Evolutionary conservation across 2,888 invertebrate genomes (phyloP), one percentile per base, ranked within the genome.

Genomic region (Sphecodes monilicornis): DNA sequence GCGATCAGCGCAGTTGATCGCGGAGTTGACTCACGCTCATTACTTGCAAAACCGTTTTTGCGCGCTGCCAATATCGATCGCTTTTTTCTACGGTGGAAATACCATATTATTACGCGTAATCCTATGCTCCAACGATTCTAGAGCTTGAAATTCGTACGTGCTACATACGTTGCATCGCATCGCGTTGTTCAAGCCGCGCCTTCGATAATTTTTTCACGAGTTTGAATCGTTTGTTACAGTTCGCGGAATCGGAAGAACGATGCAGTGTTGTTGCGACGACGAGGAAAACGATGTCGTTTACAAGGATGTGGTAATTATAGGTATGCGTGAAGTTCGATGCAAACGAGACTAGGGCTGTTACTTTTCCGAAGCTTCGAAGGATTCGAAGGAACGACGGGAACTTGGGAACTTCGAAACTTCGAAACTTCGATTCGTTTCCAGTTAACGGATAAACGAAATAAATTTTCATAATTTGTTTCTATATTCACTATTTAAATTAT

Each of bases 251-350:
- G 50, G n/a, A 74, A 39, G 36, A 82, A 79, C 39, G 39, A 90
- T 90, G 90, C 85, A 86, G 79, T 84, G 72, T 70, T 69, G 43
- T 70, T 85, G 46, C 69, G 50, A 76, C 69, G 83, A 86, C 68
- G 79, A 82, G 36, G 76, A 77, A n/a, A 74, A 79, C 75, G 70
- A 74, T 68, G 84, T 88, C 77, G 77, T 85, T 72, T 90, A 89
- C 76, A 90, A 85, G 75, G 90, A 90, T 82, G 82, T 89, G 57
- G 88, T 90, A 11, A 74, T 90, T 60, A 82, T 90, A 89, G 90
- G 90, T 90, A 70, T 57, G 72, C 36, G 29, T 16, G 26, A 11
- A 3, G 11, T 1, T 50, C 50, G n/a, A 50, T n/a, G n/a, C 11
- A 54, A 54, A n/a, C n/a, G 36, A 36, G 36, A 36, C 2, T 36